A percentile compares a stretch with the other conserved stretches of the same genome.
phyloP scores from a whole-genome alignment of 2,797 vertebrate species.

The Phalloptychus januarius region DNA sequence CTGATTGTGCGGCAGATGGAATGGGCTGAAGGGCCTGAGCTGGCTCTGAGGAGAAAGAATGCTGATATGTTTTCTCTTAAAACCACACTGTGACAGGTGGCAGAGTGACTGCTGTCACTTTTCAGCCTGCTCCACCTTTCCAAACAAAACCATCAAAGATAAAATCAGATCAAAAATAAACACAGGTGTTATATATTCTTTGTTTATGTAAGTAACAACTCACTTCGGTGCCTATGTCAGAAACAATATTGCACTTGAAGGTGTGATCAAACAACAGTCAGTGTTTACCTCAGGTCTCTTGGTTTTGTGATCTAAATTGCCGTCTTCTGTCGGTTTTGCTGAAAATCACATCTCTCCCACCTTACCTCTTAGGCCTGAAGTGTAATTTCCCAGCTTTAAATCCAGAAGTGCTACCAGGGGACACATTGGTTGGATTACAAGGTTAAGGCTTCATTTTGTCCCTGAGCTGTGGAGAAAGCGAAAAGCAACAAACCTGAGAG shows the following conservation, averaged over 20 bases:
- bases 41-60: constrained; percentile 48
- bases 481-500: constrained; percentile 81
- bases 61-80: constrained; percentile 57
- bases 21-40: constrained; percentile 52
- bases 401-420: constrained; percentile 79
- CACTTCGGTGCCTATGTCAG: constrained; percentile 24
- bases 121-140: constrained; percentile 41
- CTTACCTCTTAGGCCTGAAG: constrained; percentile 63
- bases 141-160: constrained; percentile 41
- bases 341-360: constrained; percentile 62
- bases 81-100: constrained; percentile 74
- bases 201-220: constrained; percentile 27
- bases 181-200: constrained; percentile 28
- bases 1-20: constrained; percentile 74
- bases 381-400: constrained; percentile 83
- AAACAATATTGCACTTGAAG: constrained; percentile 31
- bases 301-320: constrained; percentile 46
- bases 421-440: constrained; percentile 84
- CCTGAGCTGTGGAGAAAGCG: constrained; percentile 74
- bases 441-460: constrained; percentile 90
- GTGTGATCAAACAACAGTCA: constrained; percentile 35
- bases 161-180: constrained; percentile 47
- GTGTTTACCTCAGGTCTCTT: constrained; percentile 20
- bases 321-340: constrained; percentile 52
- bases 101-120: constrained; percentile 66